These are phyloP conservation scores for Anaspis maculata DNA, from an alignment of 2,888 invertebrate genomes.

Conservation along the genomic window DNA sequence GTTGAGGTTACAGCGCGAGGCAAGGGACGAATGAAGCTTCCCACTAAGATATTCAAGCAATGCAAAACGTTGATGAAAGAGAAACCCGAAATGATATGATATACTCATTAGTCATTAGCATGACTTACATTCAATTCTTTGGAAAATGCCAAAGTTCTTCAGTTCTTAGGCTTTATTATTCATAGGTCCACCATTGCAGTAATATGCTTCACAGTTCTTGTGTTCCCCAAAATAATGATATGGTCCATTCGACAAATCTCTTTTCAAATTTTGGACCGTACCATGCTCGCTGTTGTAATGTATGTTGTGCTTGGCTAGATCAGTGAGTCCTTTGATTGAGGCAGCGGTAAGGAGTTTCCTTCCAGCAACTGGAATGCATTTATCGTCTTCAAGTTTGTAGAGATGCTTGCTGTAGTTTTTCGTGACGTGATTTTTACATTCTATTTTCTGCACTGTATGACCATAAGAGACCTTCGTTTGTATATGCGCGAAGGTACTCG, in stretches of 20 bases:
- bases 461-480: constrained; percentile 1
- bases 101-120: too few relatives aligned
- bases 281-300: neutral
- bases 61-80: too few relatives aligned
- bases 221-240: neutral
- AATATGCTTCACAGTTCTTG: neutral
- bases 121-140: too few relatives aligned
- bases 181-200: neutral
- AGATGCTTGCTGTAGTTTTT: constrained; percentile 12
- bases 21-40: too few relatives aligned
- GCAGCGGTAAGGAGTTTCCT: neutral
- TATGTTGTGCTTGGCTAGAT: neutral
- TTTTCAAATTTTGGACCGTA: neutral
- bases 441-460: constrained; percentile 11
- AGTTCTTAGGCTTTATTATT: constrained; percentile 2
- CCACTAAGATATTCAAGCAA: too few relatives aligned
- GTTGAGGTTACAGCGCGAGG: too few relatives aligned
- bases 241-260: neutral
- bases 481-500: constrained; percentile 1
- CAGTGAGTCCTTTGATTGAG: neutral
- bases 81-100: too few relatives aligned
- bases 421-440: constrained; percentile 15
- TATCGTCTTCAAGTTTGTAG: neutral
- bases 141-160: too few relatives aligned
- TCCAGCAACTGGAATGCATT: neutral